Conservation (phyloP, 2,888 invertebrate genomes). For the Ceramica pisi region DNA sequence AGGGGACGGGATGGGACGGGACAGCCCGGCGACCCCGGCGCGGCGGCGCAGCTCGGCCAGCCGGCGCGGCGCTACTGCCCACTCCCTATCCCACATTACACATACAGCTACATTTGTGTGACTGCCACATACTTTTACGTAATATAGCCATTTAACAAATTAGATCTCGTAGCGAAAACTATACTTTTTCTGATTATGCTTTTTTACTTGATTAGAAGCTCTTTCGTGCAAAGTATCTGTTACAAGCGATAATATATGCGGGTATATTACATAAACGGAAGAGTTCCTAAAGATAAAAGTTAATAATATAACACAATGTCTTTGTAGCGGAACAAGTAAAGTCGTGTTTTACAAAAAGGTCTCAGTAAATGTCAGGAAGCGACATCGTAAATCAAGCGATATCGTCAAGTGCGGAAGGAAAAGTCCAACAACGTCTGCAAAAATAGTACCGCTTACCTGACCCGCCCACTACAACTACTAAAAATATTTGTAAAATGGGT, state of each 20-base stretch:
- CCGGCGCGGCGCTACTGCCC: slow-evolving; percentile 69
- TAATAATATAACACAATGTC: slow-evolving; percentile 48
- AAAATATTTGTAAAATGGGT: slow-evolving; percentile 13
- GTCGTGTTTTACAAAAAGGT: slow-evolving; percentile 70
- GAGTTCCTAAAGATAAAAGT: slow-evolving; percentile 35
- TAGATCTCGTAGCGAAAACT: slow-evolving; percentile 15
- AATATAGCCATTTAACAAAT: slow-evolving; percentile 22
- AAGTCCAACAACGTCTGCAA: slow-evolving; percentile 68
- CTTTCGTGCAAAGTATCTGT: background rate
- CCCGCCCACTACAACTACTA: slow-evolving; percentile 30
- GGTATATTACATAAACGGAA: slow-evolving; percentile 29
- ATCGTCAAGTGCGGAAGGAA: slow-evolving; percentile 76
- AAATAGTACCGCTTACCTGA: slow-evolving; percentile 71
- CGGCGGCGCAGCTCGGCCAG: slow-evolving; percentile 66
- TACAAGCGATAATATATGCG: slow-evolving; percentile 6
- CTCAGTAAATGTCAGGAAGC: slow-evolving; percentile 74
- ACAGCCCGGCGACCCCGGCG: slow-evolving; percentile 64
- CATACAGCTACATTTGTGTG: slow-evolving; percentile 44
- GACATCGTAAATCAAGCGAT: slow-evolving; percentile 80
- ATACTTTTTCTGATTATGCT: slow-evolving; percentile 17
- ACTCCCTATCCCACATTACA: slow-evolving; percentile 38
- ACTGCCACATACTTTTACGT: slow-evolving; percentile 40
- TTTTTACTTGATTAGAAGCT: slow-evolving; percentile 21
- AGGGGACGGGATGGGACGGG: slow-evolving; percentile 45
- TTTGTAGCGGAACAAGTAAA: slow-evolving; percentile 58